phyloP scores from a whole-genome alignment of 2,797 vertebrate species.

The Neoniphon sammara region DNA sequence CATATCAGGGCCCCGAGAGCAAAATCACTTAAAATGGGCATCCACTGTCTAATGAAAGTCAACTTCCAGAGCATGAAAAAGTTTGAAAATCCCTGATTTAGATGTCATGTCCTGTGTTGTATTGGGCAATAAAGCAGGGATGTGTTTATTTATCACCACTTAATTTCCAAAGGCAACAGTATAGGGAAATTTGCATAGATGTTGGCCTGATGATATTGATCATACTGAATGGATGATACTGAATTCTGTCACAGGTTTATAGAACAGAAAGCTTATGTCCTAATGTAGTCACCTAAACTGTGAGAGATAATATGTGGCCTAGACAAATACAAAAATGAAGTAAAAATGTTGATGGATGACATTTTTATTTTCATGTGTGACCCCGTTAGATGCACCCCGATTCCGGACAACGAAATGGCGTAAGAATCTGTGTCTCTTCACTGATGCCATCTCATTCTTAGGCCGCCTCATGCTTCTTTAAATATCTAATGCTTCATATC shows the following conservation, averaged over 20 bases:
- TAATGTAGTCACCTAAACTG: background rate
- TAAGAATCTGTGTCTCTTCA: slow-evolving; percentile 84
- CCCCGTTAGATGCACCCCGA: slow-evolving; percentile 86
- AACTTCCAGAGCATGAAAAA: no score
- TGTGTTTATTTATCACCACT: background rate
- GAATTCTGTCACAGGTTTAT: background rate
- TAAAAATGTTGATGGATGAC: slow-evolving; percentile 81
- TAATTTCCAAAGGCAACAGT: background rate
- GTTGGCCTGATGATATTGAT: background rate
- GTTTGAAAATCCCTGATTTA: no score
- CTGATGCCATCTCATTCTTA: slow-evolving; percentile 59
- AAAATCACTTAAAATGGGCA: no score
- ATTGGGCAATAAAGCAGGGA: background rate
- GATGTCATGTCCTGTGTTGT: background rate
- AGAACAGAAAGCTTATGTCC: background rate
- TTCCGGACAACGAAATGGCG: slow-evolving; percentile 85
- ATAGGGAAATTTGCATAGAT: no score
- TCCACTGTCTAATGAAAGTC: no score
- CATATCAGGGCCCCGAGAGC: background rate
- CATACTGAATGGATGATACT: background rate
- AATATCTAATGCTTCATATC: slow-evolving; percentile 13
- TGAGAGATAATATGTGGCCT: slow-evolving; percentile 31
- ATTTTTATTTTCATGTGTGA: slow-evolving; percentile 85
- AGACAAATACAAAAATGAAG: slow-evolving; percentile 66
- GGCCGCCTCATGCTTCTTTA: slow-evolving; percentile 19